phyloP scores from a whole-genome alignment of 1,140 invertebrate genomes.

The Heliconius congener region DNA sequence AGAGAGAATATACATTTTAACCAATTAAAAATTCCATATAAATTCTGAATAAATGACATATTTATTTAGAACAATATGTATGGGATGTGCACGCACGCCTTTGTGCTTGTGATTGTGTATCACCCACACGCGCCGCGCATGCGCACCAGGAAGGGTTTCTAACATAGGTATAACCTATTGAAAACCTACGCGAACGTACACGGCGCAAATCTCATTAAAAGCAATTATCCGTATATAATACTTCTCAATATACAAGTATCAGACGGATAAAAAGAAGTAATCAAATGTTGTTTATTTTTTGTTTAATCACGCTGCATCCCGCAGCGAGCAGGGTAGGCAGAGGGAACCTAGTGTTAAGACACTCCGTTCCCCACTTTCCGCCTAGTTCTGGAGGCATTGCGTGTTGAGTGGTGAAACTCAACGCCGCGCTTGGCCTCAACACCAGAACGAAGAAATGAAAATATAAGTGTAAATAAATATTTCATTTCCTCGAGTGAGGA shows the following conservation, averaged over 20 bases:
- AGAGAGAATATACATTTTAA: slow-evolving; percentile 2
- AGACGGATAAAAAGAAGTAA: background rate
- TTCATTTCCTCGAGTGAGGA: too few relatives aligned
- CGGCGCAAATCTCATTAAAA: slow-evolving; percentile 34
- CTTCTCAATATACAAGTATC: slow-evolving; percentile 9
- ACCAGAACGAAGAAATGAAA: too few relatives aligned
- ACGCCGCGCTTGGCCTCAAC: too few relatives aligned
- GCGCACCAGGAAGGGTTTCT: slow-evolving; percentile 42
- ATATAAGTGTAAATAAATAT: too few relatives aligned
- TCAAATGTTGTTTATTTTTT: background rate
- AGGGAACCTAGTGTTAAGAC: too few relatives aligned
- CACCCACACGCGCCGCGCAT: slow-evolving; percentile 43
- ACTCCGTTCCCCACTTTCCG: too few relatives aligned
- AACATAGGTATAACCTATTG: slow-evolving; percentile 32
- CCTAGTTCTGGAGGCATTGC: too few relatives aligned
- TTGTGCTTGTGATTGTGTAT: slow-evolving; percentile 21
- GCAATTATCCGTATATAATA: slow-evolving; percentile 38
- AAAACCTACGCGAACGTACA: slow-evolving; percentile 40
- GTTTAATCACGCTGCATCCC: too few relatives aligned
- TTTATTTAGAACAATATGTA: slow-evolving; percentile 21
- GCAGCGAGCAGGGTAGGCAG: too few relatives aligned
- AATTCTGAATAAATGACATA: slow-evolving; percentile 24
- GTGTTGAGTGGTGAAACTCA: too few relatives aligned
- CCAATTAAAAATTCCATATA: slow-evolving; percentile 22
- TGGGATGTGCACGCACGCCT: background rate